Conservation (phyloP, 2,113 vertebrate genomes). For the Prinia subflava region DNA sequence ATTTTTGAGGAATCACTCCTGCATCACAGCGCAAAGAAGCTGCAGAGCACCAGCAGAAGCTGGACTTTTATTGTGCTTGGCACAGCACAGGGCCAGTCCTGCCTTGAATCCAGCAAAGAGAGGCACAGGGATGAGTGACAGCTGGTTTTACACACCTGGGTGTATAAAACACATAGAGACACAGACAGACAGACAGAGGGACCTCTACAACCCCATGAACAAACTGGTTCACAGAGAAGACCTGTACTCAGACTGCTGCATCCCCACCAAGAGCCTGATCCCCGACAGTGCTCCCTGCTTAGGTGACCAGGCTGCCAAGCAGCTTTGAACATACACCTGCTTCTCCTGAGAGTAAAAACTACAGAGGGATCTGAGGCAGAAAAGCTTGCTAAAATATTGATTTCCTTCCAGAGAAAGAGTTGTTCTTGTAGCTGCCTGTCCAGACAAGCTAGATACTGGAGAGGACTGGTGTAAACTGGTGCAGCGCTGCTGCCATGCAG, state of each 20-base stretch:
- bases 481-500: neutral
- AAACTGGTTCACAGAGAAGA: neutral
- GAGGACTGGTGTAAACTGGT: neutral
- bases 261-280: neutral
- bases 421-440: neutral
- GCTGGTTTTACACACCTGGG: neutral
- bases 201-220: neutral
- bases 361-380: neutral
- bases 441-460: neutral
- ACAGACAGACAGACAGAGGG: accelerated
- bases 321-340: neutral
- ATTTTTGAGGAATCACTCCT: neutral
- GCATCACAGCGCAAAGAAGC: neutral
- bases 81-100: accelerated
- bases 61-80: neutral
- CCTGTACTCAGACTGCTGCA: neutral
- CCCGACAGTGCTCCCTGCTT: neutral
- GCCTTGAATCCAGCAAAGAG: neutral
- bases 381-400: neutral
- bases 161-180: neutral
- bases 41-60: neutral
- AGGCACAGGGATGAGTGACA: neutral
- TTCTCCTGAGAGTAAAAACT: neutral
- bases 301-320: neutral
- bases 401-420: neutral